Evolutionary conservation across 2,797 vertebrate genomes (phyloP).

Genomic region (Buceros bicornis): DNA sequence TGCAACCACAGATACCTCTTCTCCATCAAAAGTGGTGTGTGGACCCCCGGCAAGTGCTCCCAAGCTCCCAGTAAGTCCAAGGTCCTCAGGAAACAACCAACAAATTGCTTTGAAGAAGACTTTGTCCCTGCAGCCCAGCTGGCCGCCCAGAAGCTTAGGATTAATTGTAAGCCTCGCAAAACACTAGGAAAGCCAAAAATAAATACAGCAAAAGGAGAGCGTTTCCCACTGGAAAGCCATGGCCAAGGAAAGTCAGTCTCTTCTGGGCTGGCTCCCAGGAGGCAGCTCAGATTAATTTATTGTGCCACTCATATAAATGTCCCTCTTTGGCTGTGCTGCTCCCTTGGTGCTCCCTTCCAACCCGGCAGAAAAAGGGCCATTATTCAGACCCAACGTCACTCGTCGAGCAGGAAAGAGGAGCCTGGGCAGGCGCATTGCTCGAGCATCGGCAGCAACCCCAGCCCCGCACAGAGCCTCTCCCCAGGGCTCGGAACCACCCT

Average conservation of each 20-base stretch:
- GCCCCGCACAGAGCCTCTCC: neutral
- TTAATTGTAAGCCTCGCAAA: slow-evolving; percentile 36
- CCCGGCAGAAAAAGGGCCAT: neutral
- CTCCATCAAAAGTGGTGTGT: neutral
- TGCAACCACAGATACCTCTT: neutral
- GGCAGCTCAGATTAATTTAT: neutral
- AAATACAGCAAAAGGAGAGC: neutral
- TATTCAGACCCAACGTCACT: accelerated
- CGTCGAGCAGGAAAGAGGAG: neutral
- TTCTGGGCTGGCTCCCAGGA: slow-evolving; percentile 10
- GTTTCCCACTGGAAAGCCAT: slow-evolving; percentile 1
- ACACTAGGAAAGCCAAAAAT: slow-evolving; percentile 30
- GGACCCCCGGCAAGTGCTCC: neutral
- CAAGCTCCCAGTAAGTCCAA: neutral
- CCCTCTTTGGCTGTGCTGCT: neutral
- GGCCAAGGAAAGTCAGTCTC: neutral
- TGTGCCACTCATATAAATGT: neutral
- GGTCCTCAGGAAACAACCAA: neutral
- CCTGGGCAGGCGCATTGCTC: accelerated
- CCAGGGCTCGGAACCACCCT: neutral
- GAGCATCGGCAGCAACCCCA: neutral
- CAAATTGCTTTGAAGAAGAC: neutral
- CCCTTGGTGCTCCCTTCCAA: neutral
- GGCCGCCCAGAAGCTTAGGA: neutral
- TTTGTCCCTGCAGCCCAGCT: neutral